Evolutionary conservation across 2,888 invertebrate genomes (phyloP).

Genomic region (Netelia inedita): DNA sequence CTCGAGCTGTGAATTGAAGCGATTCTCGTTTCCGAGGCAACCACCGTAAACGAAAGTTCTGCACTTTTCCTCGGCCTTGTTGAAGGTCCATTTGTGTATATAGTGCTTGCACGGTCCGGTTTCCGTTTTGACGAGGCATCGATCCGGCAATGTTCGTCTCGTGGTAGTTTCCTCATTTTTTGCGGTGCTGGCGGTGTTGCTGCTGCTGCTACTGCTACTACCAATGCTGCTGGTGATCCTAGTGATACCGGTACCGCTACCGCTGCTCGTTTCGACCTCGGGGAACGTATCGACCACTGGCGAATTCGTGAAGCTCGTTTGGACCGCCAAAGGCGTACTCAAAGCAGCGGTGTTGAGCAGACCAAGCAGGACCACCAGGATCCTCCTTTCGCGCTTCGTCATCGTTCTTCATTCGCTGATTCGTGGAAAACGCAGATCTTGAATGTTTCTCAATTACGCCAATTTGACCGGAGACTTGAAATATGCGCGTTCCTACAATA

Average conservation of each 20-base stretch:
- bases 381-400: constrained; percentile 76
- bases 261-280: constrained; percentile 49
- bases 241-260: not conserved
- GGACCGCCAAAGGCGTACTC: constrained; percentile 61
- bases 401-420: constrained; percentile 81
- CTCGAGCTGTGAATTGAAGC: constrained; percentile 89
- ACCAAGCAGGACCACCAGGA: constrained; percentile 79
- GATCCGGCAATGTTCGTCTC: constrained; percentile 80
- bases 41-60: constrained; percentile 90
- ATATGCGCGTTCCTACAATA: too few relatives aligned
- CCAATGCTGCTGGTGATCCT: not conserved
- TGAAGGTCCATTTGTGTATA: constrained; percentile 90
- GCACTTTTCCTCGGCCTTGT: constrained; percentile 86
- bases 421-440: not conserved
- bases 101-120: constrained; percentile 88
- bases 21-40: constrained; percentile 89
- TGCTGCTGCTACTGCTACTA: constrained; percentile 12
- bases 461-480: too few relatives aligned
- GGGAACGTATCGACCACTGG: constrained; percentile 74
- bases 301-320: constrained; percentile 75
- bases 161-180: constrained; percentile 69
- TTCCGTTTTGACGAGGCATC: constrained; percentile 86
- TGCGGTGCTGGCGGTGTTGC: constrained; percentile 65
- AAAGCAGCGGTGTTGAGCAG: constrained; percentile 72
- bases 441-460: too few relatives aligned